Percentiles rank a stretch among this genome's conserved stretches.
Evolutionary conservation across 1,140 invertebrate species (phyloP).

Genomic region (Lordiphosa stackelbergi): DNA sequence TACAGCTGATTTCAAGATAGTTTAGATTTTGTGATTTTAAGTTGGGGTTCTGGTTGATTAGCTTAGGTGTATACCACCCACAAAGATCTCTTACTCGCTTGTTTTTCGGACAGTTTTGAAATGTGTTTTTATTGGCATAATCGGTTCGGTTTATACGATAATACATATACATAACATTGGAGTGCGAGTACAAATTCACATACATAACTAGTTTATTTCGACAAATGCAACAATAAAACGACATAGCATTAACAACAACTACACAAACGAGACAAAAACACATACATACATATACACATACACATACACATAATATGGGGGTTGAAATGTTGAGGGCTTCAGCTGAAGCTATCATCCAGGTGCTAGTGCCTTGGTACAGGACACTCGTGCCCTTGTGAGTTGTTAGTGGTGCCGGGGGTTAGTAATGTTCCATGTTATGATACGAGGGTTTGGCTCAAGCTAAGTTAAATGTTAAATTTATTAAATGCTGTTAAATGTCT

Average conservation of each 20-base stretch:
- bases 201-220: conserved; percentile 12
- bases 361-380: conserved; percentile 28
- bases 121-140: conserved; percentile 4
- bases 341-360: conserved; percentile 8
- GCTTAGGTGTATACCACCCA: no score
- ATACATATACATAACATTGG: conserved; percentile 7
- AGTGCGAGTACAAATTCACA: background rate
- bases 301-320: conserved; percentile 16
- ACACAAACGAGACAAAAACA: conserved; percentile 18
- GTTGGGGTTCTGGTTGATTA: no score
- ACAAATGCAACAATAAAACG: conserved; percentile 11
- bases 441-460: conserved; percentile 25
- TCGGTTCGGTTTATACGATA: background rate
- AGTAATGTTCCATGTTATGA: conserved; percentile 23
- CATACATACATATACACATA: conserved; percentile 24
- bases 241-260: conserved; percentile 10
- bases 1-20: no score
- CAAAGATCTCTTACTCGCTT: background rate
- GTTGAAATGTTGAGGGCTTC: conserved; percentile 1
- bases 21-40: no score
- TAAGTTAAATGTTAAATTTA: conserved; percentile 39
- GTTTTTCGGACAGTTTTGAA: background rate
- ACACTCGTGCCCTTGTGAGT: conserved; percentile 45
- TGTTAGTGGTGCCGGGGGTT: conserved; percentile 6
- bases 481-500: conserved; percentile 38